Evolutionary conservation across 2,888 invertebrate genomes (phyloP), one percentile per base, ranked within the genome.

Genomic region (Drosophila recens): DNA sequence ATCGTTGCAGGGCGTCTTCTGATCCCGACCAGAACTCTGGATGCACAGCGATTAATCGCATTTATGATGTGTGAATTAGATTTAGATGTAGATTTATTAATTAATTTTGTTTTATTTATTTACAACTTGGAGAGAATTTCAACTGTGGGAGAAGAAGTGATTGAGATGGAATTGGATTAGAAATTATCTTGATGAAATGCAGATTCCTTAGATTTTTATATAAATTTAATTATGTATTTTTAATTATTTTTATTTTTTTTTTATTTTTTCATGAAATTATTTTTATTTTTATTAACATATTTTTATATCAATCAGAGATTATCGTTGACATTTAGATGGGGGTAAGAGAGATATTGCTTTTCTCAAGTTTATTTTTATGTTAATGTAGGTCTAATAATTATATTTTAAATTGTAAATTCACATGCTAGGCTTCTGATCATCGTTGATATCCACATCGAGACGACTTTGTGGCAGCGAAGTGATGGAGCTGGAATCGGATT

Each of bases 11-110:
- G 49, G 4, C 67, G 65, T 45, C 45, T 62, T 45, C 45, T 58
- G 72, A 51, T 54, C 42, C 48, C 36, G 15, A 43, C 54, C 54
- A 65, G 33, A 38, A n/a, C n/a, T 33, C 45, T 54, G 36, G 17
- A n/a, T 17, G 52, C 45, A 59, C 46, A 34, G 63, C 67, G 63
- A 71, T 67, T 58, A 68, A 65, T 75, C 53, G 65, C 65, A 72
- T 42, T 67, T 75, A 59, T 67, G 63, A 62, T 61, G 65, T 79
- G 71, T 74, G 75, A 74, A 74, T 74, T 75, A 66, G 51, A 33
- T 15, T 65, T 36, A 15, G 13, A 10, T 40, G 40, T 6, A 23
- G 43, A 40, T 57, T 64, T 70, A 51, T 54, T 69, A 45, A 45
- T 43, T 30, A 17, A 27, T 27, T 27, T 43, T 40, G 10, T 13